phyloP scores from a whole-genome alignment of 2,113 vertebrate genomes.

The Pelmatolapia mariae region DNA sequence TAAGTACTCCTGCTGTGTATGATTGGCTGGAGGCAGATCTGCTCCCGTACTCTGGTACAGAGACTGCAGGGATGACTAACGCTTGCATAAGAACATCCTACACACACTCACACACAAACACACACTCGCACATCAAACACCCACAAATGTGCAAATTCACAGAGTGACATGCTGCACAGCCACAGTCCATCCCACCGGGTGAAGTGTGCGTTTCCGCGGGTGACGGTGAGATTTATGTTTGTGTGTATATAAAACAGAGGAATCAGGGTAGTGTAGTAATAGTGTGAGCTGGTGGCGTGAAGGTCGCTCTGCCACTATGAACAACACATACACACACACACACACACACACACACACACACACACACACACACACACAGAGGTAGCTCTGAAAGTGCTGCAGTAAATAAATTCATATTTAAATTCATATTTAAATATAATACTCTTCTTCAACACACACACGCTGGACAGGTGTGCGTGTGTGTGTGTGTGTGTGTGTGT shows the following conservation, averaged over 20 bases:
- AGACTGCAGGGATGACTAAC: constrained; percentile 41
- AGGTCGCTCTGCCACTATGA: constrained; percentile 46
- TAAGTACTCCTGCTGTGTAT: neutral
- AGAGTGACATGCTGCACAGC: constrained; percentile 3
- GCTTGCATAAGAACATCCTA: constrained; percentile 50
- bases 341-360: neutral
- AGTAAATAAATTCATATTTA: neutral
- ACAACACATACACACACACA: neutral
- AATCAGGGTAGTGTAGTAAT: constrained; percentile 5
- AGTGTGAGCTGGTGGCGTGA: constrained; percentile 36
- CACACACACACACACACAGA: neutral
- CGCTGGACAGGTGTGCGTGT: neutral
- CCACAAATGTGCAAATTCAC: constrained; percentile 11
- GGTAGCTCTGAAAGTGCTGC: neutral
- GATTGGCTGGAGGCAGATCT: constrained; percentile 22
- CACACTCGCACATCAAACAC: constrained; percentile 21
- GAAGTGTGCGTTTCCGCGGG: neutral
- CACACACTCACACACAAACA: constrained; percentile 10
- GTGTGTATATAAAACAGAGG: neutral
- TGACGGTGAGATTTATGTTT: neutral
- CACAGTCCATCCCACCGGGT: neutral
- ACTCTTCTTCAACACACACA: neutral
- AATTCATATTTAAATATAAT: neutral
- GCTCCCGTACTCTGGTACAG: neutral
- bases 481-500: neutral